Percentiles rank a stretch among this genome's conserved stretches.
These are phyloP conservation scores for Schizopygopsis malacanthus DNA, from an alignment of 2,797 vertebrate species.

Conservation along the genomic window DNA sequence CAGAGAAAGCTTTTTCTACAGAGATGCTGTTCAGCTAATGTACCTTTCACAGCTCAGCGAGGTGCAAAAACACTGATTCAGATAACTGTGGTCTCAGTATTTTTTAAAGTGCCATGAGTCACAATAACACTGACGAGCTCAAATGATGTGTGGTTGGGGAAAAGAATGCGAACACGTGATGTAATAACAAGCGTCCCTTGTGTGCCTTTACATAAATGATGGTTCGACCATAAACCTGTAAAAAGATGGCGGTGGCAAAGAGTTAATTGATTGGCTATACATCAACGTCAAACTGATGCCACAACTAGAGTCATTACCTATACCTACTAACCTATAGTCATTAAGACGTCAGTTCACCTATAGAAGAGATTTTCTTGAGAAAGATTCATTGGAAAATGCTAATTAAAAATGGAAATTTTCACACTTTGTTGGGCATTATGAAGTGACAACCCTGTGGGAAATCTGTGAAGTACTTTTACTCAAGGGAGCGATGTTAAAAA, in stretches of 20 bases:
- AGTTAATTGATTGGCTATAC: conserved; percentile 13
- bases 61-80: conserved; percentile 43
- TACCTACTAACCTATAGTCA: not conserved
- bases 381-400: not conserved
- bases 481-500: conserved; percentile 4
- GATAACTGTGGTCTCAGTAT: conserved; percentile 29
- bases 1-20: conserved; percentile 7
- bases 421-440: not conserved
- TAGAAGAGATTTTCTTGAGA: not conserved
- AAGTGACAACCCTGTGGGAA: conserved; percentile 8
- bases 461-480: not conserved
- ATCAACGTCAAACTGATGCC: not conserved
- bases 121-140: conserved; percentile 19
- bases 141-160: not conserved
- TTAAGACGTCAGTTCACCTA: not conserved
- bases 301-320: not conserved
- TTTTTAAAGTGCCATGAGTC: conserved; percentile 34
- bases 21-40: conserved; percentile 39
- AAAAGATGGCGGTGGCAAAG: not conserved
- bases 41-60: conserved; percentile 43
- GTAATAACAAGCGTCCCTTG: not conserved
- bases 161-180: not conserved
- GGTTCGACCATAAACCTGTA: not conserved
- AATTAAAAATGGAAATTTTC: conserved; percentile 6
- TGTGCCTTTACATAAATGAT: conserved; percentile 11